Percentiles rank a stretch among this genome's conserved stretches.
Evolutionary conservation across 1,140 invertebrate genomes (phyloP).

Genomic region (Thaumetopoea pityocampa): DNA sequence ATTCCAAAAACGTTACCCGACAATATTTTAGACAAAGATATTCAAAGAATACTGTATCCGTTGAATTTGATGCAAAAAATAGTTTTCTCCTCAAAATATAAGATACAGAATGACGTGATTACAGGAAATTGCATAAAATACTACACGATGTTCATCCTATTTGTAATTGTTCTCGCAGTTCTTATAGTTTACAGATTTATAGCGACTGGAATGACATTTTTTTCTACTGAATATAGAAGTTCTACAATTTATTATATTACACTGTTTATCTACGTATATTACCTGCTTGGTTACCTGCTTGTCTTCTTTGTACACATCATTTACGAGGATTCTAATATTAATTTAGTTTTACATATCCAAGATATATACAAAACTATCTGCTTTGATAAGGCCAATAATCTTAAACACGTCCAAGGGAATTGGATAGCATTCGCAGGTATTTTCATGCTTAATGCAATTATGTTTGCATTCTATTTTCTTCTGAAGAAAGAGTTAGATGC

Average conservation of each 20-base stretch:
- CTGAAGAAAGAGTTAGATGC: neutral
- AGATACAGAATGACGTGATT: neutral
- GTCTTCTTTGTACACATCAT: neutral
- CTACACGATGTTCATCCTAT: neutral
- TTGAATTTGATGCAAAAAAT: constrained; percentile 3
- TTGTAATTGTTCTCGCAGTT: neutral
- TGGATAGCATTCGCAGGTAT: neutral
- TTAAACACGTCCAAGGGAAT: neutral
- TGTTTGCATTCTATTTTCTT: neutral
- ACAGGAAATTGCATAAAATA: neutral
- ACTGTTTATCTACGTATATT: neutral
- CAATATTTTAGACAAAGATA: constrained; percentile 8
- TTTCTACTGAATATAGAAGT: neutral
- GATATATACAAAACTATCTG: neutral
- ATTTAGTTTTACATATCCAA: neutral
- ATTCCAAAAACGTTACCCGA: constrained; percentile 4
- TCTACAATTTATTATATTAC: neutral
- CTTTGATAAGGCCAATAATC: neutral
- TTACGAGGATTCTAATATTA: neutral
- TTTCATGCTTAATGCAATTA: neutral
- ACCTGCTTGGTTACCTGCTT: neutral
- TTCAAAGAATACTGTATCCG: constrained; percentile 6
- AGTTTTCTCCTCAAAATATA: neutral
- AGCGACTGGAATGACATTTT: neutral
- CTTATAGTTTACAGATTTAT: neutral